Conservation (phyloP, 2,888 invertebrate species). For the Actias luna region DNA sequence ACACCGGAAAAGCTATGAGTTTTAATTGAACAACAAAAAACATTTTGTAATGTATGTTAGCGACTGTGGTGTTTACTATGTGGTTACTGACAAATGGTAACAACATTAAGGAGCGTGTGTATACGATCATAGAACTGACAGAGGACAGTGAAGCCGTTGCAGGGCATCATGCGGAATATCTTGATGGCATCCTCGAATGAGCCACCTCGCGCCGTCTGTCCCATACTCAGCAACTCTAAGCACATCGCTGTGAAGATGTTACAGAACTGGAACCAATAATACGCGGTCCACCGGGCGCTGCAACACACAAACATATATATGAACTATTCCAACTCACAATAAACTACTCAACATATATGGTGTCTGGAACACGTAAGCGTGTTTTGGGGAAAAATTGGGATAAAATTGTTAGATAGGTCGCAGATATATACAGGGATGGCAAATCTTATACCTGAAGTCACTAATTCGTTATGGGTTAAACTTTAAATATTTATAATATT, state of each 20-base stretch:
- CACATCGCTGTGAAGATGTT: slow-evolving; percentile 28
- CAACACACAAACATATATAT: neutral
- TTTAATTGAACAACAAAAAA: too few relatives aligned
- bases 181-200: slow-evolving; percentile 36
- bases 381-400: neutral
- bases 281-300: slow-evolving; percentile 35
- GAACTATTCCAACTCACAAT: neutral
- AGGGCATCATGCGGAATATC: slow-evolving; percentile 45
- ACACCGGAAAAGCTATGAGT: too few relatives aligned
- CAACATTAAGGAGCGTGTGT: neutral
- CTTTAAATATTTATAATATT: too few relatives aligned
- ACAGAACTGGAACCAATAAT: slow-evolving; percentile 41
- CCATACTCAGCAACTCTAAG: slow-evolving; percentile 34
- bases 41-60: too few relatives aligned
- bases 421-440: too few relatives aligned
- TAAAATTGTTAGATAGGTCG: too few relatives aligned
- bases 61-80: too few relatives aligned
- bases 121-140: slow-evolving; percentile 27
- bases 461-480: too few relatives aligned
- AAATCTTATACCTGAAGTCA: too few relatives aligned
- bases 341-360: neutral
- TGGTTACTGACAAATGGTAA: too few relatives aligned
- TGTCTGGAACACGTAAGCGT: too few relatives aligned
- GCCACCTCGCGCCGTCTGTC: slow-evolving; percentile 28
- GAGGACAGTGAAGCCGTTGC: slow-evolving; percentile 38